Evolutionary conservation across 2,113 vertebrate species (phyloP), one percentile per base, ranked within the genome.

Genomic region (Arenaria interpres): DNA sequence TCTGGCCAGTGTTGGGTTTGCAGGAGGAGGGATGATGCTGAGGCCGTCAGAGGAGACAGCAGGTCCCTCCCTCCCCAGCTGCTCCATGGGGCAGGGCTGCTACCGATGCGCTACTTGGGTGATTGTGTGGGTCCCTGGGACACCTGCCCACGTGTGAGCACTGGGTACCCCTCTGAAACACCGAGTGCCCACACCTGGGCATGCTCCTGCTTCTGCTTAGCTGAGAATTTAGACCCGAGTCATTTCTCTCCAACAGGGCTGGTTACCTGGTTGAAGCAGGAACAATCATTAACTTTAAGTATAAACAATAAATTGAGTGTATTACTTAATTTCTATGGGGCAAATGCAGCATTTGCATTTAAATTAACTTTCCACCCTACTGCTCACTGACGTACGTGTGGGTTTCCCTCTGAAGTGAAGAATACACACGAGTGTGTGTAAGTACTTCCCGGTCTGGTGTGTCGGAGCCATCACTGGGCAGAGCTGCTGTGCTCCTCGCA

Each of bases 381-480:
- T 35, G 81, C 15, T 5, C 43, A 0, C 48, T 23, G 7, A 12
- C 27, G 6, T 6, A 5, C 0, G 27, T 4, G n/a, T 15, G 13
- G 53, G 6, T 57, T 89, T 81, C 37, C 32, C 14, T 33, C 48
- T 35, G 0, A 33, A 46, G 43, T 15, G 14, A 35, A 17, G 67
- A 72, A 8, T 2, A 3, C 37, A 15, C 27, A 10, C 1, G 4
- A 19, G 10, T 4, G 12, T 3, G 12, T 14, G 33, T 9, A 1
- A 37, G 25, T 21, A 1, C 15, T 5, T 11, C 32, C 62, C 7
- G 7, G 10, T 0, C 20, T 1, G 33, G 63, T 3, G 5, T 54
- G 7, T 15, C 2, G 0, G 33, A 35, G 60, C 0, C 4, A 7
- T 45, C 3, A 1, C 27, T 3, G 73, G 16, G 13, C 12, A 9